phyloP scores from a whole-genome alignment of 2,888 invertebrate species.

The Hemaris fuciformis region DNA sequence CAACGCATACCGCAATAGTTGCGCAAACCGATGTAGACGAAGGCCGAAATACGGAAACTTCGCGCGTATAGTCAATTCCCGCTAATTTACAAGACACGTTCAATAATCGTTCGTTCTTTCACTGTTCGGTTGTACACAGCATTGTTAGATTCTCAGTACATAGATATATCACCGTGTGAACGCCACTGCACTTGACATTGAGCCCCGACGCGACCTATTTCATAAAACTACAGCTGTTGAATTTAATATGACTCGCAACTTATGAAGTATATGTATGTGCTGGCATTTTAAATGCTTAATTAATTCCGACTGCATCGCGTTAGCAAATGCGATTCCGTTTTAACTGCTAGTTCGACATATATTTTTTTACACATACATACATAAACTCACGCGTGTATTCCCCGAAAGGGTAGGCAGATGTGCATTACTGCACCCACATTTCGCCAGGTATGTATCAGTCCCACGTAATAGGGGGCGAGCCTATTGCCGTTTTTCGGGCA shows the following conservation, averaged over 20 bases:
- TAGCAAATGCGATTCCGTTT: not conserved
- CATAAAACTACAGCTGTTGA: constrained; percentile 42
- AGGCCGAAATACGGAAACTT: constrained; percentile 64
- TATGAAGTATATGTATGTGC: not conserved
- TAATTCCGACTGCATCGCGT: not conserved
- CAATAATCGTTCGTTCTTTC: not conserved
- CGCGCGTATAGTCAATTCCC: constrained; percentile 49
- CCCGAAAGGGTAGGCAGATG: too few relatives aligned
- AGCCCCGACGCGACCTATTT: constrained; percentile 44
- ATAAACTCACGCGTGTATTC: too few relatives aligned
- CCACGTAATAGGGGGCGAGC: too few relatives aligned
- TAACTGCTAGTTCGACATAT: not conserved
- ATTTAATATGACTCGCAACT: constrained; percentile 19
- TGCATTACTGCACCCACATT: too few relatives aligned
- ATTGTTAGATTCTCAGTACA: not conserved
- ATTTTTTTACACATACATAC: too few relatives aligned
- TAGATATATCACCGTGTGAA: constrained; percentile 44
- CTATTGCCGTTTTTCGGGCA: too few relatives aligned
- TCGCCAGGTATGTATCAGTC: too few relatives aligned
- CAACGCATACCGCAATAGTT: constrained; percentile 45
- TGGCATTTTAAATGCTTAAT: not conserved
- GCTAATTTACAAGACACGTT: constrained; percentile 40
- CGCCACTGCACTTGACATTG: constrained; percentile 65
- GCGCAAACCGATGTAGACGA: constrained; percentile 48
- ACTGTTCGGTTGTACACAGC: not conserved